Conservation (phyloP, 2,888 invertebrate species). For the Thecocarcelia acutangulata region DNA sequence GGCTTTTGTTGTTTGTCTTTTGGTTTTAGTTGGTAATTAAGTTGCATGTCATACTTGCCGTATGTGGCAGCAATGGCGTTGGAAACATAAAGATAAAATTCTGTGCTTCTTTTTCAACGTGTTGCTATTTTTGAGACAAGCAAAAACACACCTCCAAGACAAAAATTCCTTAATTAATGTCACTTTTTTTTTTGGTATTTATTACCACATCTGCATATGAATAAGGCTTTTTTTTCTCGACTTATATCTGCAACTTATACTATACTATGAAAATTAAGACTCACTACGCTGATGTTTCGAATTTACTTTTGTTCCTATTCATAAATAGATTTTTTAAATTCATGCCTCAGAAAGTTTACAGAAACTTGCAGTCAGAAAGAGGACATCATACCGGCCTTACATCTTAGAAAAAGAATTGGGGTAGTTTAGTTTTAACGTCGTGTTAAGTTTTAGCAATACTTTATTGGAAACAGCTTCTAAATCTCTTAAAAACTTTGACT, state of each 20-base stretch:
- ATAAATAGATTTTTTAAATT: too few species aligned
- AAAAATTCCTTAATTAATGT: constrained; percentile 66
- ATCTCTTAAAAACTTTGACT: too few species aligned
- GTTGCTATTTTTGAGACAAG: constrained; percentile 60
- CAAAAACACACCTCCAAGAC: constrained; percentile 61
- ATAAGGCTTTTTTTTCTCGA: constrained; percentile 53
- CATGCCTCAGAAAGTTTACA: too few species aligned
- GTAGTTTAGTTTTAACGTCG: too few species aligned
- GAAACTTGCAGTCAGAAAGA: too few species aligned
- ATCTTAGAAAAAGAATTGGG: too few species aligned
- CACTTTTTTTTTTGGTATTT: constrained; percentile 39
- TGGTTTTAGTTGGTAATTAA: constrained; percentile 54
- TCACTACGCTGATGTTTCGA: not conserved
- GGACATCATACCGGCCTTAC: too few species aligned
- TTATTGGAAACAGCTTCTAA: too few species aligned
- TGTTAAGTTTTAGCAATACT: too few species aligned
- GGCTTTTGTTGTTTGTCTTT: constrained; percentile 32
- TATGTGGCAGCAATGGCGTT: constrained; percentile 29
- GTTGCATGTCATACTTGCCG: constrained; percentile 46
- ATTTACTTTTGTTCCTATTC: too few species aligned
- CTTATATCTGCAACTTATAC: too few species aligned
- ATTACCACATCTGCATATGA: constrained; percentile 61
- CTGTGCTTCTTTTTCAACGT: constrained; percentile 43
- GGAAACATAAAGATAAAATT: not conserved
- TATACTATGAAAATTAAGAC: not conserved